phyloP scores from a whole-genome alignment of 2,113 vertebrate species.

The Myxocyprinus asiaticus region DNA sequence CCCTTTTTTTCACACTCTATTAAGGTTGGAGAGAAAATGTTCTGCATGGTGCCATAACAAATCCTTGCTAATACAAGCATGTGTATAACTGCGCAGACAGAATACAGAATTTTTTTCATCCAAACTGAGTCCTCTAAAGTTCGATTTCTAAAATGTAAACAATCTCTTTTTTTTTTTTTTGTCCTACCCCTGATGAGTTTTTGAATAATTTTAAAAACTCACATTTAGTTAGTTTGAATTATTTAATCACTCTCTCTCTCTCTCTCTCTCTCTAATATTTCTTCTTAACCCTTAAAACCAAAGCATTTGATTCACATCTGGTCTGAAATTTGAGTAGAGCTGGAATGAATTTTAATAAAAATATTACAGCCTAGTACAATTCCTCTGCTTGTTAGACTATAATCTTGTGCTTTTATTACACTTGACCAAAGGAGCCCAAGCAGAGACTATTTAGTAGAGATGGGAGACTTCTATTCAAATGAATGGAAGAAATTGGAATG shows the following conservation, averaged over 20 bases:
- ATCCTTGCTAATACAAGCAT: background rate
- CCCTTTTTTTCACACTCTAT: background rate
- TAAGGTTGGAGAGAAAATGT: background rate
- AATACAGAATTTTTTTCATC: too few relatives aligned
- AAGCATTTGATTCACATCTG: background rate
- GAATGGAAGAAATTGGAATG: too few relatives aligned
- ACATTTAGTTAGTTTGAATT: background rate
- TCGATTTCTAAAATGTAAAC: too few relatives aligned
- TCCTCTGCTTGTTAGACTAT: background rate
- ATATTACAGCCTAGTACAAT: background rate
- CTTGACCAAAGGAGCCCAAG: constrained; percentile 18
- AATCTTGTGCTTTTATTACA: background rate
- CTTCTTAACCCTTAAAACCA: background rate
- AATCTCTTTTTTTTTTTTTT: background rate
- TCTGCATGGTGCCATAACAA: background rate
- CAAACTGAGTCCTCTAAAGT: too few relatives aligned
- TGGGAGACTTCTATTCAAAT: too few relatives aligned
- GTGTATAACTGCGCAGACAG: too few relatives aligned
- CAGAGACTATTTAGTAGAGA: too few relatives aligned
- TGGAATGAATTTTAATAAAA: constrained; percentile 6
- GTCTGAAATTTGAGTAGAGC: background rate
- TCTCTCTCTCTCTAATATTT: background rate
- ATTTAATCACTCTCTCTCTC: background rate
- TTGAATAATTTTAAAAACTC: background rate
- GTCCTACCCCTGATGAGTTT: background rate